Evolutionary conservation across 2,113 vertebrate genomes (phyloP).

Genomic region (Poecilia latipinna): DNA sequence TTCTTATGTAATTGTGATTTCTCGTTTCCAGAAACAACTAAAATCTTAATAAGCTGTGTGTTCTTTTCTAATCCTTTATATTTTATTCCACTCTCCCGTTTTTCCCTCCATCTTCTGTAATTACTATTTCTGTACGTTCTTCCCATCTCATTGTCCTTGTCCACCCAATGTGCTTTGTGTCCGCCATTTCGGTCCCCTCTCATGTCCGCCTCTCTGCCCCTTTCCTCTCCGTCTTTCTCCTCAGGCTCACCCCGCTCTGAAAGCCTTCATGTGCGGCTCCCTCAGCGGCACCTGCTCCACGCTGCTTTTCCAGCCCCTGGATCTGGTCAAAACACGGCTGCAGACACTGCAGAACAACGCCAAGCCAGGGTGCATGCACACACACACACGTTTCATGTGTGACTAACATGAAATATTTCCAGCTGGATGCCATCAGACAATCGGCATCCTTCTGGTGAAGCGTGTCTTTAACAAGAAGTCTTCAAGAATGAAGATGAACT

Average conservation of each 20-base stretch:
- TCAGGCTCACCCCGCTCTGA: constrained; percentile 92
- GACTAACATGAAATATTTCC: background rate
- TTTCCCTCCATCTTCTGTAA: background rate
- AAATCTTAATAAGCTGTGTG: background rate
- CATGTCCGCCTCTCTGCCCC: background rate
- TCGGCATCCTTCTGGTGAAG: background rate
- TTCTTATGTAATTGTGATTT: background rate
- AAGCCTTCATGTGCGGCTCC: constrained; percentile 95
- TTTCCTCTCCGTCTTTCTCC: background rate
- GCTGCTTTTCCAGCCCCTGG: constrained; percentile 94
- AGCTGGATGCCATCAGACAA: background rate
- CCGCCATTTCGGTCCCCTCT: background rate
- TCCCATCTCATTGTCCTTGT: background rate
- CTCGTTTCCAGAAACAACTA: background rate
- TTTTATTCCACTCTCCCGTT: background rate
- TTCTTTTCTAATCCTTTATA: background rate
- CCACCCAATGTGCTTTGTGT: background rate
- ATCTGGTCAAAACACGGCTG: constrained; percentile 93
- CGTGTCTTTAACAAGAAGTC: background rate
- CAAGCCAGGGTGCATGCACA: constrained; percentile 69
- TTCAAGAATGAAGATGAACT: too few species aligned
- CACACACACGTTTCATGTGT: background rate
- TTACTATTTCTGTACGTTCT: background rate
- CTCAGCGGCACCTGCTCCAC: constrained; percentile 96
- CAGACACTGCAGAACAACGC: constrained; percentile 86